Evolutionary conservation across 2,888 invertebrate genomes (phyloP), one percentile per base, ranked within the genome.

Genomic region (Macaria notata): DNA sequence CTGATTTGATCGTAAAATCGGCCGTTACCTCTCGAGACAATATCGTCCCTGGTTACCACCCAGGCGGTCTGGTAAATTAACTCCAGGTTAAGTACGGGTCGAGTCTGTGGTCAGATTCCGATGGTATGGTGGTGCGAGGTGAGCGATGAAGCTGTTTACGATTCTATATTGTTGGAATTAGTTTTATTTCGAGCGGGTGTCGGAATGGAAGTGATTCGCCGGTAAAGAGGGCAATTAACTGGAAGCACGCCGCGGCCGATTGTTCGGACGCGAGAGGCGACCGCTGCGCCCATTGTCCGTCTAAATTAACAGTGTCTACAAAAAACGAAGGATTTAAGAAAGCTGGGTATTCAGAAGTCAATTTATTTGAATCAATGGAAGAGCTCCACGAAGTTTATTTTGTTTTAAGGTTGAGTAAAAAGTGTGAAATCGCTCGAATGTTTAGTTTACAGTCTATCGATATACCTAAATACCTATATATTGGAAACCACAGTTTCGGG

Each of bases 1-100:
- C 76, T 77, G 84, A 88, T 88, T 85, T 86, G 86, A 87, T 88
- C 86, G 86, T 88, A 87, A 88, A 87, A 81, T 79, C 81, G 80
- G 83, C 79, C 81, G 84, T 83, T 84, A 82, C 78, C 81, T 82
- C 77, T 73, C 80, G 74, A 85, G 87, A 87, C 87, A 88, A 85
- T 86, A 86, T 84, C 82, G 78, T 79, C 73, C 76, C 76, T 75
- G 80, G 80, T 83, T 82, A 80, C 88, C 87, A 87, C 88, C 87
- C 87, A 87, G 73, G 86, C 72, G 73, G 75, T 65, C 62, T 76
- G 78, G 82, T 83, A 84, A 86, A 84, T 84, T 83, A 81, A 84
- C 80, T 81, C 62, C 75, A 74, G 84, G 82, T 86, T 86, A 86
- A 86, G 81, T 77, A 76, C 74, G 73, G 83, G 82, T 80, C 80